Evolutionary conservation across 37 sponge, comb jelly and placozoan species (phyloP).

Genomic region (Halichondria panicea): DNA sequence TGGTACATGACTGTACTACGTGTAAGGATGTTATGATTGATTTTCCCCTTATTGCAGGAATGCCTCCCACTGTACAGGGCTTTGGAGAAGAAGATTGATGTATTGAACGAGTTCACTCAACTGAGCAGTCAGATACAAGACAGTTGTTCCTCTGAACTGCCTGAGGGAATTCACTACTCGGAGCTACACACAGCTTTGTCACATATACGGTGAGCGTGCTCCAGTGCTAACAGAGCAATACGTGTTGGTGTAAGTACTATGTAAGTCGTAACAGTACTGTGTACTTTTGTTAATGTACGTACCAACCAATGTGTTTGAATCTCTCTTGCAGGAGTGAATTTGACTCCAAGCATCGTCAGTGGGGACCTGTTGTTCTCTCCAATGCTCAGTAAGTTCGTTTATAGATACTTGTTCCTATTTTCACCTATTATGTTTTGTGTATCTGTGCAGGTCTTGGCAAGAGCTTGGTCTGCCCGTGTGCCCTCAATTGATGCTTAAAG

Average conservation of each 20-base stretch:
- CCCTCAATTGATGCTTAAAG: background rate
- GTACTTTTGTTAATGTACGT: no score
- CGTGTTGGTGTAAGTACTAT: no score
- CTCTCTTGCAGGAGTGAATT: slow-evolving; percentile 24
- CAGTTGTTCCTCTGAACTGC: background rate
- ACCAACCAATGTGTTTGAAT: background rate
- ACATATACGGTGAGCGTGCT: background rate
- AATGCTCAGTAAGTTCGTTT: slow-evolving; percentile 27
- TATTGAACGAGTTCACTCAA: slow-evolving; percentile 66
- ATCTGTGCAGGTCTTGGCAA: slow-evolving; percentile 28
- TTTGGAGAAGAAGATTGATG: slow-evolving; percentile 63
- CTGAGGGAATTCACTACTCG: background rate
- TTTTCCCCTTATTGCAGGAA: slow-evolving; percentile 40
- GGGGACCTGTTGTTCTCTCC: slow-evolving; percentile 22
- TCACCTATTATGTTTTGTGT: background rate
- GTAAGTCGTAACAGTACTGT: no score
- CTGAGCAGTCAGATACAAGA: slow-evolving; percentile 26
- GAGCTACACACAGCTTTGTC: background rate
- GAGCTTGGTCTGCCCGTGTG: slow-evolving; percentile 32
- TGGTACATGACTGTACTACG: no score
- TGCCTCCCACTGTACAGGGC: slow-evolving; percentile 27
- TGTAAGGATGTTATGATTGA: no score
- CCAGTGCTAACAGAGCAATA: no score
- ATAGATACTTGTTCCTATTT: background rate
- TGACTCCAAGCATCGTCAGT: slow-evolving; percentile 32